A percentile compares a stretch with the other conserved stretches of the same genome.
phyloP scores from a whole-genome alignment of 92 coral and sea anemone species.

The Porites divaricata region DNA sequence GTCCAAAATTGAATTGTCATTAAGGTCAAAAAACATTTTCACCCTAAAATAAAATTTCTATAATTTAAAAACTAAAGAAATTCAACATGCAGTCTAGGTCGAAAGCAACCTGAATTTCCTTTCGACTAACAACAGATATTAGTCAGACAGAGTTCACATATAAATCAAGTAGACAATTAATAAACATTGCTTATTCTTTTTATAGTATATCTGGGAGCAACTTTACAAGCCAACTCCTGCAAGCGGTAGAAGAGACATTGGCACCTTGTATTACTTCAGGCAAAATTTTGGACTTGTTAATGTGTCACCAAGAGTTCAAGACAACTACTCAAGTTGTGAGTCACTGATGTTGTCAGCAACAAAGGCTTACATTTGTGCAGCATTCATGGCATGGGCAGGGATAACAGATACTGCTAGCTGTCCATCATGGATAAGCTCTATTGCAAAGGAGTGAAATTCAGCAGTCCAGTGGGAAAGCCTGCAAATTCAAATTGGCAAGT shows the following conservation, averaged over 20 bases:
- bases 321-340: slow-evolving; percentile 58
- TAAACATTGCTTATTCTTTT: background rate
- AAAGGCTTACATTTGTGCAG: slow-evolving; percentile 66
- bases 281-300: slow-evolving; percentile 60
- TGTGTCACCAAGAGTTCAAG: slow-evolving; percentile 52
- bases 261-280: slow-evolving; percentile 65
- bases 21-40: slow-evolving; percentile 21
- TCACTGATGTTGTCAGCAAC: slow-evolving; percentile 60
- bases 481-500: background rate
- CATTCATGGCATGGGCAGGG: slow-evolving; percentile 64
- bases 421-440: slow-evolving; percentile 1
- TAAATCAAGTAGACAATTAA: background rate
- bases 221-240: slow-evolving; percentile 26
- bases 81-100: slow-evolving; percentile 15
- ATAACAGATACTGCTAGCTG: background rate
- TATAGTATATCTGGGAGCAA: slow-evolving; percentile 29
- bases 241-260: slow-evolving; percentile 47
- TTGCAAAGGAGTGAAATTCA: background rate
- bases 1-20: slow-evolving; percentile 16
- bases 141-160: background rate
- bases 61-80: slow-evolving; percentile 14
- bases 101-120: slow-evolving; percentile 29
- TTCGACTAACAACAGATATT: background rate
- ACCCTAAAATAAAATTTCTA: slow-evolving; percentile 15
- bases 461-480: background rate